These are phyloP conservation scores for Caerostris extrusa DNA, from an alignment of 1,140 invertebrate genomes.

Conservation along the genomic window DNA sequence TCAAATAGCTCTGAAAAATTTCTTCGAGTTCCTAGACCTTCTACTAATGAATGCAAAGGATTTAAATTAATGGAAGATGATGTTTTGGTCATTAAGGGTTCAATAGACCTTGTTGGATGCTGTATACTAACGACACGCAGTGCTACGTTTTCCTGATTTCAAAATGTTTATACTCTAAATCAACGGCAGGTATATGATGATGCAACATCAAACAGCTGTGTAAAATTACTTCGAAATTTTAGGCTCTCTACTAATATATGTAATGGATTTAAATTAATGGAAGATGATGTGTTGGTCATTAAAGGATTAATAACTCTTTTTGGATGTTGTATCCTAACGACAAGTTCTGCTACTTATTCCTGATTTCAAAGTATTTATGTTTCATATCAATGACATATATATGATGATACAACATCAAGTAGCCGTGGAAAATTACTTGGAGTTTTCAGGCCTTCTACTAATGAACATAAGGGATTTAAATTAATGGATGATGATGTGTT, in stretches of 20 bases:
- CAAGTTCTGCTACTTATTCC: no score
- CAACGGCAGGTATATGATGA: no score
- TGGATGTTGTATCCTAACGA: neutral
- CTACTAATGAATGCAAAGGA: neutral
- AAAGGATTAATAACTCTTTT: neutral
- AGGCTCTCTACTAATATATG: neutral
- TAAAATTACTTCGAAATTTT: neutral
- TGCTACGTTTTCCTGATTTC: neutral
- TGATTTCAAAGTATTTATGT: no score
- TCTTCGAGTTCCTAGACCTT: neutral
- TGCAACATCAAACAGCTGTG: neutral
- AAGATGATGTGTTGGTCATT: neutral
- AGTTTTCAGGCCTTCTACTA: no score
- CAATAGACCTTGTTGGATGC: neutral
- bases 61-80: conserved; percentile 16
- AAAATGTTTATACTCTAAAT: no score
- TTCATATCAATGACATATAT: no score
- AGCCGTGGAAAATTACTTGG: no score
- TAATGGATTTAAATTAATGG: neutral
- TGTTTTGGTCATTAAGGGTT: neutral
- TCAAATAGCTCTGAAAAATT: neutral
- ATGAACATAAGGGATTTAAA: no score
- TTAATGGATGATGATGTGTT: no score
- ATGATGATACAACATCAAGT: no score
- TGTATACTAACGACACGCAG: neutral